A percentile compares a stretch with the other conserved stretches of the same genome.
Conservation (phyloP, 1,140 invertebrate species). For the Dinoponera quadriceps region DNA sequence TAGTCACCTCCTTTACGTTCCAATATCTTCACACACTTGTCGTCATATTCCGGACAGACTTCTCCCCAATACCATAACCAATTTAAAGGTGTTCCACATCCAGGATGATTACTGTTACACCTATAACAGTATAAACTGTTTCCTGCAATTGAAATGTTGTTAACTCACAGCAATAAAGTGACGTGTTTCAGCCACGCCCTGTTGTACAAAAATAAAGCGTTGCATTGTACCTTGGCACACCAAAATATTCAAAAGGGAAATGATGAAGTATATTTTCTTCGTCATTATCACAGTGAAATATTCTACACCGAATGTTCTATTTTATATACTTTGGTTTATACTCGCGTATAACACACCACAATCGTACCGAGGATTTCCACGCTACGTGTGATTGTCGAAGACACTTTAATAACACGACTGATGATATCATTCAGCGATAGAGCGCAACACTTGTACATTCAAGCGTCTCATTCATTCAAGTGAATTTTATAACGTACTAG, state of each 20-base stretch:
- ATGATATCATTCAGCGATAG: no score
- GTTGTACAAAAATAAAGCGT: not conserved
- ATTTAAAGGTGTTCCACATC: constrained; percentile 94
- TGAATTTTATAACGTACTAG: no score
- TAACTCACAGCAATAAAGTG: not conserved
- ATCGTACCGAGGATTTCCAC: no score
- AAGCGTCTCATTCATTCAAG: no score
- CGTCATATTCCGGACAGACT: constrained; percentile 92
- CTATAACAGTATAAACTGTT: constrained; percentile 92
- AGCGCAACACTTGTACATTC: no score
- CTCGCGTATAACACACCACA: no score
- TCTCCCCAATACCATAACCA: constrained; percentile 92
- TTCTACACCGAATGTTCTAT: not conserved
- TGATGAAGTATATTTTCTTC: not conserved
- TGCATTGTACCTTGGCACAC: not conserved
- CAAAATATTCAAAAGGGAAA: not conserved
- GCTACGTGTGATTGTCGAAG: no score
- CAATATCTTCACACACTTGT: constrained; percentile 96
- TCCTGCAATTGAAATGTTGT: constrained; percentile 51
- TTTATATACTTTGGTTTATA: constrained; percentile 1
- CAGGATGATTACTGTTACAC: constrained; percentile 95
- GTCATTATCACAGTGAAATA: not conserved
- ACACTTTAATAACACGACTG: no score
- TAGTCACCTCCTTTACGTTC: constrained; percentile 93
- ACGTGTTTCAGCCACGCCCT: constrained; percentile 43